A percentile compares a stretch with the other conserved stretches of the same genome.
phyloP scores from a whole-genome alignment of 2,888 invertebrate genomes.

The Cantharis lateralis region DNA sequence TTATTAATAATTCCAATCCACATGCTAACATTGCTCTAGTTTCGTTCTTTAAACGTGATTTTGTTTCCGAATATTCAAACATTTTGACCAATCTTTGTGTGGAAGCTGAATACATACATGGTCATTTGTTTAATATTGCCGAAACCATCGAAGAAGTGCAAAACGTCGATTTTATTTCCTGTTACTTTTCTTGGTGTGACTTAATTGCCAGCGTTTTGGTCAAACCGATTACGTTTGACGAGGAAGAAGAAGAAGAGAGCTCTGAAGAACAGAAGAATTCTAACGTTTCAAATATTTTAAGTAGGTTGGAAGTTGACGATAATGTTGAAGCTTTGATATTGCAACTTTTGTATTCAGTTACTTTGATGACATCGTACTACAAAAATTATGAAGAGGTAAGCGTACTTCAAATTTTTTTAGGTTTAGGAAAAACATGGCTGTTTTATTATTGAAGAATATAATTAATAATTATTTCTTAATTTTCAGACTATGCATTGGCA shows the following conservation, averaged over 20 bases:
- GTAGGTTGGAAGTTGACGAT: slow-evolving; percentile 34
- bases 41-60: slow-evolving; percentile 40
- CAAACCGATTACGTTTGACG: slow-evolving; percentile 27
- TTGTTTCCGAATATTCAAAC: slow-evolving; percentile 33
- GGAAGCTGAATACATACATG: slow-evolving; percentile 44
- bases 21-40: slow-evolving; percentile 36
- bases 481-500: slow-evolving; percentile 52
- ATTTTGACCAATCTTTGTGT: slow-evolving; percentile 37
- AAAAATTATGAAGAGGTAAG: slow-evolving; percentile 56
- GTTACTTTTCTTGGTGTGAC: slow-evolving; percentile 48
- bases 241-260: slow-evolving; percentile 31
- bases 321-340: slow-evolving; percentile 46
- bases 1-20: slow-evolving; percentile 39
- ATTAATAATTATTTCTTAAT: slow-evolving; percentile 12
- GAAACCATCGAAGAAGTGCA: background rate
- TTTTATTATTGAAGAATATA: too few relatives aligned
- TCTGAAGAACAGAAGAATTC: slow-evolving; percentile 40
- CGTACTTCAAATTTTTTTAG: background rate
- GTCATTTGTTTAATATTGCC: slow-evolving; percentile 41
- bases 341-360: slow-evolving; percentile 50
- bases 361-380: slow-evolving; percentile 49
- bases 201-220: slow-evolving; percentile 41
- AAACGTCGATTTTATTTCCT: slow-evolving; percentile 37
- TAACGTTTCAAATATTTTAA: slow-evolving; percentile 29
- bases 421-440: too few relatives aligned